Evolutionary conservation across 2,888 invertebrate species (phyloP).

Genomic region (Andrena fulva): DNA sequence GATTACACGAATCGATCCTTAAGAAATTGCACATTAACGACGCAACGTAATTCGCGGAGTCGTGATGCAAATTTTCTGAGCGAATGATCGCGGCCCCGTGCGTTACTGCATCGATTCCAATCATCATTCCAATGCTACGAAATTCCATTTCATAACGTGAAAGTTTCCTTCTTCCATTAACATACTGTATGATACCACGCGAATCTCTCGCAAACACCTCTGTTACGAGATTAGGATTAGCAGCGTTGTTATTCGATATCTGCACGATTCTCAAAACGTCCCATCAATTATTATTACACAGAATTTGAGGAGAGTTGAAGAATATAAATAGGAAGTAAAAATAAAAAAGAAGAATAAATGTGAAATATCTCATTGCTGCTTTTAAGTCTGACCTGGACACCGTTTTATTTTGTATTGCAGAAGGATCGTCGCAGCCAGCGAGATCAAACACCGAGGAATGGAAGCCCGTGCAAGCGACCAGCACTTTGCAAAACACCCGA

Average conservation of each 20-base stretch:
- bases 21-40: constrained; percentile 34
- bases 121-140: constrained; percentile 37
- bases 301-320: no score
- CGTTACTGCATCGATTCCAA: background rate
- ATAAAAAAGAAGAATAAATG: background rate
- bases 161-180: constrained; percentile 8
- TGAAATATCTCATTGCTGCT: background rate
- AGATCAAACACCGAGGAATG: constrained; percentile 54
- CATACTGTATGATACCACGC: background rate
- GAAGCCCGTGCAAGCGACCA: constrained; percentile 48
- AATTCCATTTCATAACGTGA: constrained; percentile 50
- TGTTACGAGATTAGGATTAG: no score
- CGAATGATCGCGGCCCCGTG: background rate
- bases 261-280: no score
- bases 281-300: no score
- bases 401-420: constrained; percentile 40
- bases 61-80: constrained; percentile 5
- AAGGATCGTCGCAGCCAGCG: constrained; percentile 18
- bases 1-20: constrained; percentile 33
- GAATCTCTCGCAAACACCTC: no score
- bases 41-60: constrained; percentile 2
- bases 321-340: no score
- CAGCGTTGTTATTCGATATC: no score
- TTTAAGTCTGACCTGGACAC: background rate
- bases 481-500: constrained; percentile 62